Evolutionary conservation across 92 coral and sea anemone species (phyloP).

Genomic region (Phenganax subtilis): DNA sequence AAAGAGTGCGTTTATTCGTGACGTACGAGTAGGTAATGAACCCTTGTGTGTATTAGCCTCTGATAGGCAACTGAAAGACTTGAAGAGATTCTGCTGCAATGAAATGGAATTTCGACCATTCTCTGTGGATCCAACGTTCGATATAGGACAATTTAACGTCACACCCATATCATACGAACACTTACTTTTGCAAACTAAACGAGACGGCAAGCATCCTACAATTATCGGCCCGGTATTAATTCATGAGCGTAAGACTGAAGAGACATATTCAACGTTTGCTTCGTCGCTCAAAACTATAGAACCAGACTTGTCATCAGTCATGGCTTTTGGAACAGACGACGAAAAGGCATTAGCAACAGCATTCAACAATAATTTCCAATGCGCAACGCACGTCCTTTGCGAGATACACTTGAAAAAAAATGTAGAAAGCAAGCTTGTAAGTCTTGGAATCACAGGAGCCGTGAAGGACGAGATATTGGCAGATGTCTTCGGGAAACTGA

Average conservation of each 20-base stretch:
- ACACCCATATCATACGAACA: neutral
- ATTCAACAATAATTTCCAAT: constrained; percentile 2
- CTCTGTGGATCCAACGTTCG: too few species aligned
- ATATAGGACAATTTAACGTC: too few species aligned
- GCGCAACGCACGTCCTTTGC: neutral
- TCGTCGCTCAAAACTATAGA: too few species aligned
- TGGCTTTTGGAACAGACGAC: constrained; percentile 22
- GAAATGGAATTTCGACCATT: neutral
- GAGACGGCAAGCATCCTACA: neutral
- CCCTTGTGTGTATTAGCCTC: constrained; percentile 34
- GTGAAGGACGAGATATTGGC: constrained; percentile 3
- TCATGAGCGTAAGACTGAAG: constrained; percentile 14
- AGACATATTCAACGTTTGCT: neutral
- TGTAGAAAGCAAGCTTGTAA: neutral
- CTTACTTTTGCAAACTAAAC: neutral
- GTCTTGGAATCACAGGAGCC: too few species aligned
- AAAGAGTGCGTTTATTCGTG: constrained; percentile 21
- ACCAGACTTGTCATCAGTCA: neutral
- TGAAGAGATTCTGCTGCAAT: constrained; percentile 35
- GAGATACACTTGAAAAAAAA: constrained; percentile 3
- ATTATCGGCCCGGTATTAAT: constrained; percentile 21
- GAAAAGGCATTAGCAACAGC: neutral
- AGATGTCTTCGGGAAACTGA: constrained; percentile 34
- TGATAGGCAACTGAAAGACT: constrained; percentile 37
- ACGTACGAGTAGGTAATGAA: constrained; percentile 36